Base-by-base conservation (phyloP, 2,113 vertebrate species). In the Seriola quinqueradiata region DNA sequence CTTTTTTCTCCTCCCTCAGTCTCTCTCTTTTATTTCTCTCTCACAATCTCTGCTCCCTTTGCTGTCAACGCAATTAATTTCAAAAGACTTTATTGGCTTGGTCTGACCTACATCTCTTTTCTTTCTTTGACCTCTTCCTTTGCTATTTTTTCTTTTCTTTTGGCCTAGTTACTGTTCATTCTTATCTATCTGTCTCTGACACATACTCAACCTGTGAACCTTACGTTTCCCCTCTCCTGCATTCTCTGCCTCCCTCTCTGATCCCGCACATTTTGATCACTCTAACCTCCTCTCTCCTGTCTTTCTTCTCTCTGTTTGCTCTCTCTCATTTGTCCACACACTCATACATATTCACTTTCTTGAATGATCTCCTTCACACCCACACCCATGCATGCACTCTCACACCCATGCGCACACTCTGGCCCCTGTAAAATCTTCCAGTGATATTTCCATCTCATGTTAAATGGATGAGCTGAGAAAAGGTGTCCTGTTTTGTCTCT, bases 391-490 rank as follows among this genome's bases (percentile, higher is more conserved):
- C 32, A 61, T 16, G 5, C 38, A 77, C 28, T 28, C 69, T 64
- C 65, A 54, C 42, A 68, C 36, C 25, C 9, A 3, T 65, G 70
- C 55, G 32, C 61, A 69, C 70, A 59, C 70, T 82, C 46, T 85
- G 81, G 44, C 71, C 68, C 52, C 23, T 64, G 66, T 75, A 61
- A 81, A 89, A 66, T 79, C 73, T 60, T 72, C 14, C 2, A 25
- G 57, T 38, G 19, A 70, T 85, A 82, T 91, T 90, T 87, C 87
- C 74, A 88, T 88, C 83, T 89, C 79, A 87, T 90, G 87, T 84
- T 84, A 89, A 89, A 90, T 90, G 81, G 78, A 90, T 92, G 73
- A 90, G 70, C 75, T 25, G 28, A 36, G 44, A 75, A 69, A 75
- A 77, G 76, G 75, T 81, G 65, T 83, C 67, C 84, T 75, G 78